Evolutionary conservation across 2,113 vertebrate genomes (phyloP).

Genomic region (Etheostoma cragini): DNA sequence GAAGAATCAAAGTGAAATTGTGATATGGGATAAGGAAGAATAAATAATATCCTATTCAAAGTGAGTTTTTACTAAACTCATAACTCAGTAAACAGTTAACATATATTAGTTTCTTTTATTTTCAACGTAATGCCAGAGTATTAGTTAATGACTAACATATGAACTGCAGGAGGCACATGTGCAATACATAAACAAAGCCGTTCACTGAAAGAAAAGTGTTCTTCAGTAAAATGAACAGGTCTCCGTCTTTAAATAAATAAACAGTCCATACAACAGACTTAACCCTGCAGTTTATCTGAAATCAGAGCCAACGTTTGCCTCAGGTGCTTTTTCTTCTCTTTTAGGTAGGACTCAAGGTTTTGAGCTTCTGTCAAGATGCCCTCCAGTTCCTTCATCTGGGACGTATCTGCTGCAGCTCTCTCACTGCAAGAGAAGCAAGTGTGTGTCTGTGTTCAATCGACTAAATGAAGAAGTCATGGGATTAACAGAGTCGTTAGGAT

Average conservation of each 20-base stretch:
- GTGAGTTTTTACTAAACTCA: not conserved
- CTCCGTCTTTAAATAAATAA: fast-evolving
- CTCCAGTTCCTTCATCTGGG: slow-evolving; percentile 77
- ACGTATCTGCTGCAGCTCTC: slow-evolving; percentile 67
- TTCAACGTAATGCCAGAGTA: not conserved
- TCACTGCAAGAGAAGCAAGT: slow-evolving; percentile 57
- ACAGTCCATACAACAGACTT: not conserved
- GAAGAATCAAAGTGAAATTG: not conserved
- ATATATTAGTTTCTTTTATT: not conserved
- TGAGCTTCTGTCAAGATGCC: slow-evolving; percentile 74
- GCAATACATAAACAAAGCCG: slow-evolving; percentile 1
- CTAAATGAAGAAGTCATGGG: too few species aligned
- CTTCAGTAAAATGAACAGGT: not conserved
- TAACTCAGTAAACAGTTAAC: not conserved
- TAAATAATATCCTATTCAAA: slow-evolving; percentile 4
- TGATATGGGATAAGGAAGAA: not conserved
- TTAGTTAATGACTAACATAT: not conserved
- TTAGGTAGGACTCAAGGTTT: slow-evolving; percentile 73
- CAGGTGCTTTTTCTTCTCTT: slow-evolving; percentile 79
- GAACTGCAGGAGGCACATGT: not conserved
- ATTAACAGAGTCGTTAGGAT: not conserved
- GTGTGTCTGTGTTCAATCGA: not conserved
- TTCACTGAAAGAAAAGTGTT: not conserved
- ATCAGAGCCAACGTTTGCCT: slow-evolving; percentile 72
- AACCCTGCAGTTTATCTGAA: slow-evolving; percentile 79